These are phyloP conservation scores for Halocynthia roretzi DNA, from an alignment of 23 tunicate species.

Conservation along the genomic window DNA sequence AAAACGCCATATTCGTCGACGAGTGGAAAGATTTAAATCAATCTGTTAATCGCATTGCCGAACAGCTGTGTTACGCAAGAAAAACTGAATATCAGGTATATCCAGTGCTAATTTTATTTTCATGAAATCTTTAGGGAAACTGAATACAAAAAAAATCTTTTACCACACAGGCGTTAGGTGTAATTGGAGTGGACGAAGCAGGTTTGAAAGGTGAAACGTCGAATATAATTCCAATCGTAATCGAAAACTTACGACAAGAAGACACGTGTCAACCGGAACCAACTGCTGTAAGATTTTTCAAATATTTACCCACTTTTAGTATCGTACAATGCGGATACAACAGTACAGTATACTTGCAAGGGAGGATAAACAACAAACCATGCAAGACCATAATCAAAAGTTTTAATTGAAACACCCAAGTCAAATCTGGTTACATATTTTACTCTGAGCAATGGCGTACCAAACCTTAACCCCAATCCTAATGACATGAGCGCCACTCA, in stretches of 20 bases:
- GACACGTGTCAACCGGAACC: conserved; percentile 26
- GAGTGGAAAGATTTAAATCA: conserved; percentile 16
- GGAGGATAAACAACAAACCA: too few species aligned
- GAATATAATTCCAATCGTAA: conserved; percentile 37
- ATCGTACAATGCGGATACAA: too few species aligned
- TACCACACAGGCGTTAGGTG: conserved; percentile 44
- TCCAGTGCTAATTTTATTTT: background rate
- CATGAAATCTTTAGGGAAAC: too few species aligned
- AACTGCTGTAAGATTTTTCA: background rate
- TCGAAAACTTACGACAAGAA: conserved; percentile 14
- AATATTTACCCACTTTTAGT: background rate
- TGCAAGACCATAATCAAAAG: too few species aligned
- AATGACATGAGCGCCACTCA: too few species aligned
- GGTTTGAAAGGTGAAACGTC: conserved; percentile 39
- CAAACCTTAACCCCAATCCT: too few species aligned
- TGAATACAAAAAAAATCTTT: background rate
- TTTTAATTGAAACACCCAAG: too few species aligned
- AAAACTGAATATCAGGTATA: conserved; percentile 49
- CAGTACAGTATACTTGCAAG: too few species aligned
- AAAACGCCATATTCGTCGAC: conserved; percentile 47
- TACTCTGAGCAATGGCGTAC: background rate
- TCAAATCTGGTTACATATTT: background rate
- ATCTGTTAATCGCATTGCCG: conserved; percentile 13
- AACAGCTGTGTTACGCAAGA: conserved; percentile 54
- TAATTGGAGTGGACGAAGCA: conserved; percentile 59